Percentiles rank a stretch among this genome's conserved stretches.
Conservation (phyloP, 1,140 invertebrate species). For the Vanessa tameamea region DNA sequence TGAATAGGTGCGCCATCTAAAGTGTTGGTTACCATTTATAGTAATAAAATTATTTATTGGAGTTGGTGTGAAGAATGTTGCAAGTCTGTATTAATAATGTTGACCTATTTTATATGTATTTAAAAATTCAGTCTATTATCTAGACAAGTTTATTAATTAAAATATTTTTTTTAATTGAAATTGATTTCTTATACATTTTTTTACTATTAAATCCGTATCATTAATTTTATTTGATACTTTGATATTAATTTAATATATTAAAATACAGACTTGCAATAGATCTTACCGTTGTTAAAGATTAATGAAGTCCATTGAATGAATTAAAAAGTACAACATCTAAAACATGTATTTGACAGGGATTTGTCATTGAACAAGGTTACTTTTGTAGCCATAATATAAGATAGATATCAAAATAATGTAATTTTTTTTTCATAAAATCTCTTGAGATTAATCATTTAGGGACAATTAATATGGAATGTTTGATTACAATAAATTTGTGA, state of each 20-base stretch:
- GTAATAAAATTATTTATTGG: conserved; percentile 40
- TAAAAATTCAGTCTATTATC: not conserved
- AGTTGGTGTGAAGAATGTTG: conserved; percentile 27
- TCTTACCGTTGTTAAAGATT: conserved; percentile 31
- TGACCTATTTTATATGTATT: not conserved
- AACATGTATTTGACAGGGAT: conserved; percentile 8
- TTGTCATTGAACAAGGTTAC: conserved; percentile 23
- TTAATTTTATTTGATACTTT: not conserved
- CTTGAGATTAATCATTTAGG: conserved; percentile 14
- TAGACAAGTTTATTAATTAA: conserved; percentile 5
- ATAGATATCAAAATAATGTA: conserved; percentile 15
- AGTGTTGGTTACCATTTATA: conserved; percentile 39
- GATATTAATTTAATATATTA: not conserved
- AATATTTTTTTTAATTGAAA: conserved; percentile 9
- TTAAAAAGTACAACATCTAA: conserved; percentile 29
- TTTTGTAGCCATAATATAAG: conserved; percentile 26
- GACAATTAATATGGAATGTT: conserved; percentile 4
- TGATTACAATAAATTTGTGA: conserved; percentile 17
- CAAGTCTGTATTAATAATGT: conserved; percentile 26
- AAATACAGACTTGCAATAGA: conserved; percentile 19
- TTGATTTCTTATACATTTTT: conserved; percentile 4
- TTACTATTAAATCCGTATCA: conserved; percentile 4
- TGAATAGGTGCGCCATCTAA: conserved; percentile 18
- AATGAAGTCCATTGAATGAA: conserved; percentile 27
- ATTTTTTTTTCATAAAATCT: conserved; percentile 14